A percentile compares a stretch with the other conserved stretches of the same genome.
Conservation (phyloP, 2,888 invertebrate species). For the Andrena dorsata region DNA sequence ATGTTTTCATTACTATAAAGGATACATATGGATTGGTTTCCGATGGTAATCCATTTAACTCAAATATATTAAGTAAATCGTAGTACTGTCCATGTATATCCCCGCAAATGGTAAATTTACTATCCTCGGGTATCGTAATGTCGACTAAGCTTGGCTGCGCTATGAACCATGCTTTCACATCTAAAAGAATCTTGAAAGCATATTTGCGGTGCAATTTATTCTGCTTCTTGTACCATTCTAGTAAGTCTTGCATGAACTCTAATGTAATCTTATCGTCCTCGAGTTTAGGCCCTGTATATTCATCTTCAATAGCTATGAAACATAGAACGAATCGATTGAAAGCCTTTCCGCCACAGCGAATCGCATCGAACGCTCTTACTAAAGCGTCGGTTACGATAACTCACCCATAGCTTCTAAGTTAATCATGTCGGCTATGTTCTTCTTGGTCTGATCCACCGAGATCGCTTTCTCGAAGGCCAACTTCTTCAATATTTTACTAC, state of each 20-base stretch:
- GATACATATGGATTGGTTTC: conserved; percentile 96
- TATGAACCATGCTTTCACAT: conserved; percentile 94
- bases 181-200: conserved; percentile 98
- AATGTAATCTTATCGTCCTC: conserved; percentile 95
- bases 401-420: conserved; percentile 96
- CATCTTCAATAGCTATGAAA: conserved; percentile 94
- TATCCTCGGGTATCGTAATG: conserved; percentile 93
- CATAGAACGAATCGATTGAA: neutral
- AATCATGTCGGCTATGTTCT: conserved; percentile 94
- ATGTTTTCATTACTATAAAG: conserved; percentile 74
- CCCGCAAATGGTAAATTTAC: conserved; percentile 99
- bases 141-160: conserved; percentile 95
- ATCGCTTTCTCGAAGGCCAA: conserved; percentile 99
- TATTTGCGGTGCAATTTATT: conserved; percentile 98
- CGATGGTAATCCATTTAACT: conserved; percentile 98
- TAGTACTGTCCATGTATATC: conserved; percentile 99
- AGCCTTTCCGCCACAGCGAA: neutral
- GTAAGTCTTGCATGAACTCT: conserved; percentile 94
- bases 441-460: conserved; percentile 95
- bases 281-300: conserved; percentile 96
- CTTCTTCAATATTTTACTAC: conserved; percentile 97
- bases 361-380: neutral
- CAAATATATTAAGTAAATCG: conserved; percentile 98
- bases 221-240: conserved; percentile 95
- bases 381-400: conserved; percentile 74